Evolutionary conservation across 2,113 vertebrate species (phyloP).

Genomic region (Tapirus terrestris): DNA sequence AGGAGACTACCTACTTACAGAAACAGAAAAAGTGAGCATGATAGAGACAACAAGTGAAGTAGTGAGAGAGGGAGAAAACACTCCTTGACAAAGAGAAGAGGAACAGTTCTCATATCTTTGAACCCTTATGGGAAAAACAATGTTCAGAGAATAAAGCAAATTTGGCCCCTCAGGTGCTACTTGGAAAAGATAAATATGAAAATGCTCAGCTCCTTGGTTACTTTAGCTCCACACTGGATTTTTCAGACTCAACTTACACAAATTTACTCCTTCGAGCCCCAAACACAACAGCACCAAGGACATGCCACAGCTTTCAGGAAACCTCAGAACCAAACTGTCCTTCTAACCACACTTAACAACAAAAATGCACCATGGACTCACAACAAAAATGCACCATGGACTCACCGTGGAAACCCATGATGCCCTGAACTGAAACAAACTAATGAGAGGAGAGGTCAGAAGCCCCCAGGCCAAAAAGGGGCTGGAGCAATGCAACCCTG

Average conservation of each 20-base stretch:
- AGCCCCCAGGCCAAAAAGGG: background rate
- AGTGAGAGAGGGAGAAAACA: background rate
- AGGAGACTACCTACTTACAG: background rate
- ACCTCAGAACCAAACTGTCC: slow-evolving; percentile 7
- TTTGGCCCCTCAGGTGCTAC: background rate
- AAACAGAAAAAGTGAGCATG: background rate
- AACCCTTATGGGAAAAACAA: background rate
- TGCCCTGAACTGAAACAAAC: slow-evolving; percentile 22
- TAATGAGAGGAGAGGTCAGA: background rate
- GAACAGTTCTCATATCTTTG: background rate
- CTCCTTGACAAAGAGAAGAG: background rate
- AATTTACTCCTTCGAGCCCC: background rate
- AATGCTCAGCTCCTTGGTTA: background rate
- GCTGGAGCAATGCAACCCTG: background rate
- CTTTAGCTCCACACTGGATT: background rate
- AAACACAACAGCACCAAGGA: slow-evolving; percentile 12
- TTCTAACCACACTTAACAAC: background rate
- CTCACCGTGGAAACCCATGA: slow-evolving; percentile 11
- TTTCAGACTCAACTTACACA: slow-evolving; percentile 11
- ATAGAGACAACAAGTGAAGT: background rate
- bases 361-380: background rate
- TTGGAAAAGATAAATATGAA: slow-evolving; percentile 22
- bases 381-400: background rate
- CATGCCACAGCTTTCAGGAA: background rate
- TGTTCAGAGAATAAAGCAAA: slow-evolving; percentile 5